phyloP scores from a whole-genome alignment of 2,113 vertebrate species.

The Apodemus speciosus region DNA sequence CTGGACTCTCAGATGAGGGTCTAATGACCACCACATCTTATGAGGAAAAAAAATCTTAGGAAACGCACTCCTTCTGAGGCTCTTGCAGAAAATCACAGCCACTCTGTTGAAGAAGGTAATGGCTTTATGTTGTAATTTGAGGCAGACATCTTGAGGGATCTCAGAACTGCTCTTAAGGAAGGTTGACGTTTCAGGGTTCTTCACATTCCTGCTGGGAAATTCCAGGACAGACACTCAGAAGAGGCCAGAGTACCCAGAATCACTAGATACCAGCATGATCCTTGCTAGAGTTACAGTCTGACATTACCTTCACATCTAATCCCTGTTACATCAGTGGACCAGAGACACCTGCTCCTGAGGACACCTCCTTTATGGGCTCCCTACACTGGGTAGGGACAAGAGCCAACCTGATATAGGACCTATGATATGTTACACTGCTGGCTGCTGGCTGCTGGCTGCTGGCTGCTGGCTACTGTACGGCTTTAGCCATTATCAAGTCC shows the following conservation, averaged over 20 bases:
- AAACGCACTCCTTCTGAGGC: not conserved
- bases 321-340: not conserved
- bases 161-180: accelerated
- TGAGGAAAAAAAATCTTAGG: too few relatives aligned
- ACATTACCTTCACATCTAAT: not conserved
- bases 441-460: not conserved
- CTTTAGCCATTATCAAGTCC: not conserved
- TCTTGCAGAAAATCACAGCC: not conserved
- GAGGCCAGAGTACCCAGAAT: not conserved
- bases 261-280: not conserved
- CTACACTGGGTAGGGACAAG: not conserved
- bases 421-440: not conserved
- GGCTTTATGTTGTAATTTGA: not conserved
- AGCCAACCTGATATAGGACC: not conserved
- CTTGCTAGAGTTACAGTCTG: not conserved
- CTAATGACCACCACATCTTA: too few relatives aligned
- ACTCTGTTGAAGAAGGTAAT: not conserved
- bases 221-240: not conserved
- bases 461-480: accelerated
- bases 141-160: not conserved
- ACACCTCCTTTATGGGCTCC: not conserved
- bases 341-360: not conserved
- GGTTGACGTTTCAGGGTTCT: too few relatives aligned
- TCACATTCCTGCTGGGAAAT: not conserved
- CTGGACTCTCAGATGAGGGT: too few relatives aligned